Percentiles rank a stretch among this genome's conserved stretches.
These are phyloP conservation scores for Crenuchus spilurus DNA, from an alignment of 2,797 vertebrate species.

Conservation along the genomic window DNA sequence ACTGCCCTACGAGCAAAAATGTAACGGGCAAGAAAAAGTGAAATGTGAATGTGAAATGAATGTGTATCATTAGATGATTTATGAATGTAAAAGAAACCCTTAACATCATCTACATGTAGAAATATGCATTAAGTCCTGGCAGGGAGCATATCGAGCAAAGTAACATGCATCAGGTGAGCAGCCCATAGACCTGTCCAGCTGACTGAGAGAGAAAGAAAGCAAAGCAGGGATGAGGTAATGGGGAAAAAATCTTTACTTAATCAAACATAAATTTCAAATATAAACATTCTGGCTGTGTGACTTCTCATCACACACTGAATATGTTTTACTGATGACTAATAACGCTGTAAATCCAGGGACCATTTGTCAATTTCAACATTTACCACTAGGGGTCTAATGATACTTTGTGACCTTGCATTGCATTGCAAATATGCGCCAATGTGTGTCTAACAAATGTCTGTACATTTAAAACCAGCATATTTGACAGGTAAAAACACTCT, in stretches of 20 bases:
- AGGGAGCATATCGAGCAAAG: conserved; percentile 13
- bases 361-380: neutral
- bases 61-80: conserved; percentile 24
- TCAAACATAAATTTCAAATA: conserved; percentile 18
- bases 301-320: conserved; percentile 33
- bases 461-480: too few species aligned
- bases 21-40: conserved; percentile 12
- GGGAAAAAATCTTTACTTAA: conserved; percentile 41
- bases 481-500: too few species aligned
- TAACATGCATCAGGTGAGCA: conserved; percentile 42
- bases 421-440: neutral
- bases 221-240: conserved; percentile 39
- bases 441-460: too few species aligned
- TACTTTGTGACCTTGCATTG: neutral
- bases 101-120: neutral
- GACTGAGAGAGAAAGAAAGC: conserved; percentile 31
- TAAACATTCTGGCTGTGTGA: conserved; percentile 20
- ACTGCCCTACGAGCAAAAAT: conserved; percentile 5
- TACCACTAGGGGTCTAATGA: neutral
- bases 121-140: neutral
- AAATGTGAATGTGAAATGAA: neutral
- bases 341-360: neutral
- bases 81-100: neutral
- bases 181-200: conserved; percentile 29
- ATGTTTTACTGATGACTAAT: conserved; percentile 28